A percentile compares a stretch with the other conserved stretches of the same genome.
Conservation (phyloP, 2,797 vertebrate genomes). For the Borostomias antarcticus region DNA sequence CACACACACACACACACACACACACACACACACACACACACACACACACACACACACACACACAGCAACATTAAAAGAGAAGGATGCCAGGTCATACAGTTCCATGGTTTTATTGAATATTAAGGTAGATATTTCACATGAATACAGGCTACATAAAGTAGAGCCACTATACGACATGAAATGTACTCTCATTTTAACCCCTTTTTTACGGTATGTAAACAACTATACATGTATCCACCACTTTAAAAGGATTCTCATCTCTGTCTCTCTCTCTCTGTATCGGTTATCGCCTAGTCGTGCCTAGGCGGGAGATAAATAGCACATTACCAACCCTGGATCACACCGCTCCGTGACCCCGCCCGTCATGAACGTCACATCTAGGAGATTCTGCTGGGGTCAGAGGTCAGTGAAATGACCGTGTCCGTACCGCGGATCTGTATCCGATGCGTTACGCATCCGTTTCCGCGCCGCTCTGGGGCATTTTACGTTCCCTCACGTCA, state of each 20-base stretch:
- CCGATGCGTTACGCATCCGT: no score
- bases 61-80: no score
- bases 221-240: constrained; percentile 86
- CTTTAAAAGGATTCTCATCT: constrained; percentile 77
- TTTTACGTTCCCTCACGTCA: no score
- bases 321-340: constrained; percentile 42
- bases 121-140: constrained; percentile 93
- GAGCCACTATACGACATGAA: constrained; percentile 87
- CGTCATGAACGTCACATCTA: no score
- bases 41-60: constrained; percentile 3
- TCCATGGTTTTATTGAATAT: constrained; percentile 89
- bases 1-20: no score
- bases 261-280: constrained; percentile 69
- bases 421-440: no score
- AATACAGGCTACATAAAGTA: constrained; percentile 90
- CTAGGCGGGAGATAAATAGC: constrained; percentile 78
- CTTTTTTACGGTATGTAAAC: constrained; percentile 86
- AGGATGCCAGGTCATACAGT: no score
- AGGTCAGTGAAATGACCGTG: no score
- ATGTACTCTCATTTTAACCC: constrained; percentile 84
- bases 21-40: no score
- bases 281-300: constrained; percentile 51
- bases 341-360: no score
- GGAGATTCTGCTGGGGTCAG: no score
- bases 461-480: no score